These are phyloP conservation scores for Drosophila anceps DNA, from an alignment of 2,888 invertebrate genomes.

Conservation along the genomic window DNA sequence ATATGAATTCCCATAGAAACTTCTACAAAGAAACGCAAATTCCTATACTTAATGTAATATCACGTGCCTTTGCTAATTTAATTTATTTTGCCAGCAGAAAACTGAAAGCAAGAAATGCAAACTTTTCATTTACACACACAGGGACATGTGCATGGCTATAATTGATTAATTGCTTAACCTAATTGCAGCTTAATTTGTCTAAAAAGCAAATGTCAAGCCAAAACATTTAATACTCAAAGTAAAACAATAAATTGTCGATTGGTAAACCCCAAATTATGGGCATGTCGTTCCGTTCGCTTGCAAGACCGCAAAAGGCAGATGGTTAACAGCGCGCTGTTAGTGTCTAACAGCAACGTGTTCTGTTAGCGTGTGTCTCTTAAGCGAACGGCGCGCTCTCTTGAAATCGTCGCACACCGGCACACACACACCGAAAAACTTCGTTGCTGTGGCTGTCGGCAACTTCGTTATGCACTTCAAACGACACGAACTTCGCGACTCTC, in stretches of 20 bases:
- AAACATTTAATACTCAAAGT: slow-evolving; percentile 3
- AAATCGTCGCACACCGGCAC: neutral
- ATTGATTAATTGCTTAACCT: slow-evolving; percentile 1
- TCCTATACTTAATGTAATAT: neutral
- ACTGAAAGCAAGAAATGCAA: neutral
- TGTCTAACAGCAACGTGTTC: slow-evolving; percentile 17
- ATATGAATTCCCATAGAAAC: neutral
- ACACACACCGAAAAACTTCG: slow-evolving; percentile 40
- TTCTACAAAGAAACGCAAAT: neutral
- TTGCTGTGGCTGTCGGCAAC: slow-evolving; percentile 43
- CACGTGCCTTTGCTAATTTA: no score
- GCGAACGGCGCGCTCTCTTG: slow-evolving; percentile 18
- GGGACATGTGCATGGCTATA: neutral
- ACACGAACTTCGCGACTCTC: slow-evolving; percentile 49
- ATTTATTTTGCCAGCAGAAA: no score
- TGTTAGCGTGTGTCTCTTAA: slow-evolving; percentile 40
- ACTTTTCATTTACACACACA: no score
- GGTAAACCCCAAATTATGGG: slow-evolving; percentile 15
- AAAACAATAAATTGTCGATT: slow-evolving; percentile 11
- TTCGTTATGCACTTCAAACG: slow-evolving; percentile 49
- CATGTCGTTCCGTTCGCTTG: slow-evolving; percentile 7
- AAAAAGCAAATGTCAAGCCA: neutral
- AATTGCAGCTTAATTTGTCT: slow-evolving; percentile 5
- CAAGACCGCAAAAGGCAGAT: neutral
- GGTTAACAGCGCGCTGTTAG: slow-evolving; percentile 5